phyloP scores from a whole-genome alignment of 2,888 invertebrate genomes.

The Atethmia centrago region DNA sequence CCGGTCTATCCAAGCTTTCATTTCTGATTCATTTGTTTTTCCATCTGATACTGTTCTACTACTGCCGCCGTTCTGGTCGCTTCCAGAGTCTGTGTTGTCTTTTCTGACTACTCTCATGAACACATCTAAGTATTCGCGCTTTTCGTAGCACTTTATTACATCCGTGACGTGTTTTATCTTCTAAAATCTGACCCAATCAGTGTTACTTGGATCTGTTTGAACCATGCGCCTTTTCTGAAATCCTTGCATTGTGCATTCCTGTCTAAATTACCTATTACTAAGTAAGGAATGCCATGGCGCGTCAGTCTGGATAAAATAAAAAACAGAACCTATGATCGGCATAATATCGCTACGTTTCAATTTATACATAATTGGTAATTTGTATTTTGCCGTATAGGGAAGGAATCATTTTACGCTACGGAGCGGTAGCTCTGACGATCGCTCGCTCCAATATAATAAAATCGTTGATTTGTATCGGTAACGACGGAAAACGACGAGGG shows the following conservation, averaged over 20 bases:
- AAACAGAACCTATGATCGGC: not conserved
- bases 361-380: conserved; percentile 34
- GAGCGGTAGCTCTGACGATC: conserved; percentile 26
- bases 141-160: not conserved
- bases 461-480: conserved; percentile 45
- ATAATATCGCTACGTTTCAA: conserved; percentile 28
- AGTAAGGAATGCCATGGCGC: not conserved
- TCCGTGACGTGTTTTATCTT: not conserved
- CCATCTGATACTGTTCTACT: not conserved
- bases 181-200: not conserved
- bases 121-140: not conserved
- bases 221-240: not conserved
- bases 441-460: conserved; percentile 40
- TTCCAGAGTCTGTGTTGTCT: not conserved
- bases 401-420: conserved; percentile 26
- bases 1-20: not conserved
- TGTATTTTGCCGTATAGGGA: conserved; percentile 29
- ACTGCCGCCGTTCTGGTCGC: not conserved
- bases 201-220: not conserved
- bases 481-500: conserved; percentile 19
- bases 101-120: not conserved
- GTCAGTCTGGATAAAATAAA: not conserved
- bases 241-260: not conserved
- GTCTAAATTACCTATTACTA: not conserved
- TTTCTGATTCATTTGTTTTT: not conserved